Evolutionary conservation across 2,888 invertebrate genomes (phyloP).

Genomic region (Cordilura impudica): DNA sequence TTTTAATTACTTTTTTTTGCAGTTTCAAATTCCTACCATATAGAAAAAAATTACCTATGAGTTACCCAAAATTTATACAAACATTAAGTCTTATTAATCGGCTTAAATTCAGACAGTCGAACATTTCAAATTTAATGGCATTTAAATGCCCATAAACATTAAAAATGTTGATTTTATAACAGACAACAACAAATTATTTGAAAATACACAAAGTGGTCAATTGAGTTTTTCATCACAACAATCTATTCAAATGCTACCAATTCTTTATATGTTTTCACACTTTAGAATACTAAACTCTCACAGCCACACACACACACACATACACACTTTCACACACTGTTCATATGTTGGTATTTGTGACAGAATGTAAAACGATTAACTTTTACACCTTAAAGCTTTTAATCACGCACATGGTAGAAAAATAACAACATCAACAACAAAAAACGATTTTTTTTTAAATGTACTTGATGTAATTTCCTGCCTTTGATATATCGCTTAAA

Average conservation of each 20-base stretch:
- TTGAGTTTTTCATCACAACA: neutral
- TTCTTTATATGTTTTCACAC: neutral
- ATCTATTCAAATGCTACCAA: neutral
- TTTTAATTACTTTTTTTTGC: conserved; percentile 61
- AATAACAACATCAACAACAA: neutral
- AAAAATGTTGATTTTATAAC: neutral
- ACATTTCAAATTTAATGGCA: conserved; percentile 33
- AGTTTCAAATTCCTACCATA: conserved; percentile 32
- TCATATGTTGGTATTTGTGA: conserved; percentile 3
- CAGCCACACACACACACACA: neutral
- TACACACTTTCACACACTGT: neutral
- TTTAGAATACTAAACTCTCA: neutral
- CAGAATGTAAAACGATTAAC: conserved; percentile 49
- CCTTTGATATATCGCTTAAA: conserved; percentile 32
- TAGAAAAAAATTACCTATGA: neutral
- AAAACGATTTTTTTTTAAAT: neutral
- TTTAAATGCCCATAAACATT: conserved; percentile 31
- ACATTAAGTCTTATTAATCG: conserved; percentile 38
- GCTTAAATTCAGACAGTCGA: conserved; percentile 22
- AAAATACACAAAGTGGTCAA: conserved; percentile 4
- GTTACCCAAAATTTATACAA: neutral
- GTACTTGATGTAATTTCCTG: conserved; percentile 51
- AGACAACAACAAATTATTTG: neutral
- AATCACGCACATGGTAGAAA: conserved; percentile 44
- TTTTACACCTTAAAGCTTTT: conserved; percentile 58